Base-by-base conservation (phyloP, 2,797 vertebrate genomes). In the Halcyon chelicuti region DNA sequence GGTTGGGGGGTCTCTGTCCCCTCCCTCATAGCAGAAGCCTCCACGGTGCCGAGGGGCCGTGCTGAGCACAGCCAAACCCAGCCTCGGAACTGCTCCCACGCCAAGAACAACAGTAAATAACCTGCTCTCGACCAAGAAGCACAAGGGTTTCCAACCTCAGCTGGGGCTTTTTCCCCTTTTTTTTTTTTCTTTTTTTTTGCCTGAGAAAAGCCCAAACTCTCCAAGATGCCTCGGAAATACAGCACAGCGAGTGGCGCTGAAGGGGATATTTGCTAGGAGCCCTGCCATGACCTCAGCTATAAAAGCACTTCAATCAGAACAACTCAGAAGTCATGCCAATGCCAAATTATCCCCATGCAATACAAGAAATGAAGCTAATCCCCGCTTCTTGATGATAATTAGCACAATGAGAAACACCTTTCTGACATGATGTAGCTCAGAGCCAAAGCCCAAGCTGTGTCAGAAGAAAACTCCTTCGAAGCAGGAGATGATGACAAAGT, bases 71-170 rank as follows among this genome's bases (percentile, higher is more conserved):
- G 96, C 93, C 91, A 96, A 96, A 79, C 7, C 18, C 71, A 85
- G 60, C 14, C 89, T 91, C 4, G 7, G 68, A 92, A 65, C 62
- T 0, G 5, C 80, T 75, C 40, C 86, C 0, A 6, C 4, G 83
- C 96, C 96, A 97, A 97, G 86, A 97, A 66, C 78, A 97, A 95
- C 92, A 97, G 93, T 80, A 97, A 96, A 97, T 90, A 97, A 97
- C 96, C 96, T 97, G 95, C 86, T 96, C 88, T 94, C 85, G 57
- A 90, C 55, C 68, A 89, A 94, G 86, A 74, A 89, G 76, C 88
- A 90, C 3, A 31, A 96, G 21, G n/a, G 78, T 90, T 96, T 97
- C 96, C 95, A 98, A 97, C 71, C 87, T 95, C 93, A 93, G 91
- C 84, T 79, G 88, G 75, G 80, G 77, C 75, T 90, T 96, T 90